Evolutionary conservation across 2,888 invertebrate genomes (phyloP), one percentile per base, ranked within the genome.

Genomic region (Drosophila colorata): DNA sequence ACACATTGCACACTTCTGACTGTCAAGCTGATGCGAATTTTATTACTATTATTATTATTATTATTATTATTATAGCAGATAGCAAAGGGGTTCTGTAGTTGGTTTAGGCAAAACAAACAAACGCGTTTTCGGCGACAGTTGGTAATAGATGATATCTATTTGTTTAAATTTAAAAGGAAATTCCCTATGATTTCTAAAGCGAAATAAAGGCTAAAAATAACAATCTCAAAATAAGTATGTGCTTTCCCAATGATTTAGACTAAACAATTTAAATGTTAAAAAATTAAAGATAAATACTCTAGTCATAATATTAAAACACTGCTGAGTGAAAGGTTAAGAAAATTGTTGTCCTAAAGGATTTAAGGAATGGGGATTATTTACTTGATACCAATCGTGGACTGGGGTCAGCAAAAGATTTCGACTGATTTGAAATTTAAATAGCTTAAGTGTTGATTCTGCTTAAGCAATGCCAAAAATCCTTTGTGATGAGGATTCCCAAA

Each of bases 391-490:
- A 16, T 31, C 66, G 67, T 57, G 53, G 23, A 20, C 6, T 20
- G 11, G 23, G 46, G 38, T 48, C 25, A 64, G 51, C 61, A 67
- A 63, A 56, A 63, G 67, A 53, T 65, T 64, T 59, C 23, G 23
- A 44, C 37, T 64, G 56, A 66, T 73, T 70, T 70, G 55, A 70
- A 70, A 78, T 78, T 73, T 67, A 73, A 80, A 80, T 69, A 51
- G 80, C 63, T 80, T 75, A 63, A 56, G 43, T 66, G 43, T 49
- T 57, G 67, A 72, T 65, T 67, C 68, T 25, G 40, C 55, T 60
- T 64, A 47, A 35, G 55, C 60, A 33, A 57, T 40, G 57, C 35
- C 46, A 41, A 11, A 7, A 59, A 64, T 48, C 35, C 35, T 35
- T 49, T 51, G 20, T 57, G 44, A 61, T 57, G 59, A 44, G 35